Percentiles rank a stretch among this genome's conserved stretches.
These are phyloP conservation scores for Crax fasciolata DNA, from an alignment of 2,797 vertebrate genomes.

Conservation along the genomic window DNA sequence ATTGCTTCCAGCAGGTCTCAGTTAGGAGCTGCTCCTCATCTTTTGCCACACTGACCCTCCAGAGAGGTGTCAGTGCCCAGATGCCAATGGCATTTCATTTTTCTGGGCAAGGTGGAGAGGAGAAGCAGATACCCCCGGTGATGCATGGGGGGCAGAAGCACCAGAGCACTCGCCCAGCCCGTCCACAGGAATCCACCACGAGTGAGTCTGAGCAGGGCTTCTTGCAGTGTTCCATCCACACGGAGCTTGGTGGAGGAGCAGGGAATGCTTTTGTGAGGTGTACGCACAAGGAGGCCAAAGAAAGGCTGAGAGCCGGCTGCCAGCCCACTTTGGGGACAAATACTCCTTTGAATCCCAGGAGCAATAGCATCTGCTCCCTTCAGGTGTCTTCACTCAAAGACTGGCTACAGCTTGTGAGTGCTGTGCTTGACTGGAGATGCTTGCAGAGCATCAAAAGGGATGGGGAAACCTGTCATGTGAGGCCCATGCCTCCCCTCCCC, in stretches of 20 bases:
- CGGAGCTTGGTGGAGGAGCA: neutral
- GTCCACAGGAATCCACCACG: accelerated
- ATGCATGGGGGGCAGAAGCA: neutral
- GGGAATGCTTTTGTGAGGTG: neutral
- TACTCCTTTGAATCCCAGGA: neutral
- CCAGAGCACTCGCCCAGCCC: neutral
- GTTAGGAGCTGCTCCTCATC: neutral
- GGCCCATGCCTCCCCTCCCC: neutral
- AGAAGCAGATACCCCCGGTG: neutral
- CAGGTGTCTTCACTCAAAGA: neutral
- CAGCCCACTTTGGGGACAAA: neutral
- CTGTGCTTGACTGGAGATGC: neutral
- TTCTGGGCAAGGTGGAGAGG: neutral
- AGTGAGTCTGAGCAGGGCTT: too few relatives aligned
- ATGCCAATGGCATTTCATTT: accelerated
- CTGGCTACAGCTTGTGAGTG: neutral
- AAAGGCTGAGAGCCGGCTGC: neutral
- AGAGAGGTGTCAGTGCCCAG: neutral
- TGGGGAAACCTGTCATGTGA: neutral
- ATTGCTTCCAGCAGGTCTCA: neutral
- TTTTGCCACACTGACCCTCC: neutral
- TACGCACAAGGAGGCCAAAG: neutral
- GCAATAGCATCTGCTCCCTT: neutral
- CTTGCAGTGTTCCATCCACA: neutral
- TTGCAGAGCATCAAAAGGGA: neutral